These are phyloP conservation scores for Zingel zingel DNA, from an alignment of 2,113 vertebrate genomes.

Conservation along the genomic window DNA sequence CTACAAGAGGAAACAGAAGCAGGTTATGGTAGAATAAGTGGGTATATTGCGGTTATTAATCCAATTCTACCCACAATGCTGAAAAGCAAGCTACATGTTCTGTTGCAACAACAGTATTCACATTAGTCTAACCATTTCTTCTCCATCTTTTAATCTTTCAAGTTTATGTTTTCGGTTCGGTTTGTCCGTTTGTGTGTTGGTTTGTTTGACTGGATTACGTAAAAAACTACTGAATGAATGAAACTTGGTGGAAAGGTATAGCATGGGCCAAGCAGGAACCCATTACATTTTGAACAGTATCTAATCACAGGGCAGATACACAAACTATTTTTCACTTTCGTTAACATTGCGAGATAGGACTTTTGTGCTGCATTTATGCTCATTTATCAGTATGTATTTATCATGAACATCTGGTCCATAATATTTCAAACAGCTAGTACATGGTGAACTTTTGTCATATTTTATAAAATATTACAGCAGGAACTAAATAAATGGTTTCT, in stretches of 20 bases:
- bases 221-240: no score
- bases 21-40: not conserved
- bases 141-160: no score
- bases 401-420: conserved; percentile 13
- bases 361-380: not conserved
- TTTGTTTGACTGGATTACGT: no score
- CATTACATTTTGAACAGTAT: no score
- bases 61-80: not conserved
- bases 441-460: not conserved
- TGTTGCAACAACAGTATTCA: not conserved
- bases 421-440: not conserved
- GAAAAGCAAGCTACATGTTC: not conserved
- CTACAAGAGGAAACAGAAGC: not conserved
- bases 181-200: no score
- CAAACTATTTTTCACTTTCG: no score
- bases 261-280: no score
- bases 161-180: no score
- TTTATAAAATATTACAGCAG: not conserved
- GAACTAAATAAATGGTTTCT: not conserved
- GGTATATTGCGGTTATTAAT: not conserved
- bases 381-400: not conserved
- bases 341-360: no score
- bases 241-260: no score
- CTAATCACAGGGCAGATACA: no score
- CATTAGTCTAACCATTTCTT: no score